Conservation (phyloP, 2,888 invertebrate genomes). For the Seira sanloemensis region DNA sequence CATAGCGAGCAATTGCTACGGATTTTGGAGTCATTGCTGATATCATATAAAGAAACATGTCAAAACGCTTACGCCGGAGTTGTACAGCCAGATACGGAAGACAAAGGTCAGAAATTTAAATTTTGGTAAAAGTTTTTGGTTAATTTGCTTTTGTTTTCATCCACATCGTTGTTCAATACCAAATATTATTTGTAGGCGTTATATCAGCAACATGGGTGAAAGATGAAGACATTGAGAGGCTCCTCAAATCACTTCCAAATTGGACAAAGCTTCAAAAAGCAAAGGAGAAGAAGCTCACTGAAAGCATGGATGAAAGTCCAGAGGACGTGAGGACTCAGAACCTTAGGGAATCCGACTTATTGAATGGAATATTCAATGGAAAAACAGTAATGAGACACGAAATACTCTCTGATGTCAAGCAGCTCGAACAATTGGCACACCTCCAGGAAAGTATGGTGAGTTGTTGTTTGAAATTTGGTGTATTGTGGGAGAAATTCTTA, state of each 20-base stretch:
- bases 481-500: not conserved
- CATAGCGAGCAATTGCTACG: constrained; percentile 86
- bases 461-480: constrained; percentile 54
- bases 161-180: not conserved
- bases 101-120: constrained; percentile 79
- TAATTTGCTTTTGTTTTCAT: not conserved
- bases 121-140: too few species aligned
- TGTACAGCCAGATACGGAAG: constrained; percentile 86
- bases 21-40: constrained; percentile 83
- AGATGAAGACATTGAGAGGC: constrained; percentile 95
- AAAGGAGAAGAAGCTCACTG: constrained; percentile 76
- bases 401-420: constrained; percentile 89
- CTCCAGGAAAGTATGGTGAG: constrained; percentile 92
- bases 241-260: constrained; percentile 90
- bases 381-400: constrained; percentile 89
- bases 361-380: constrained; percentile 93
- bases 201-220: constrained; percentile 93
- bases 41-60: constrained; percentile 85
- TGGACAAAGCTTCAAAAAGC: constrained; percentile 82
- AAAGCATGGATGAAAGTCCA: constrained; percentile 83
- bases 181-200: constrained; percentile 77
- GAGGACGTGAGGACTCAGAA: constrained; percentile 87
- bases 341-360: constrained; percentile 92
- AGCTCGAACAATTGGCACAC: constrained; percentile 89
- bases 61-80: constrained; percentile 85